Percentiles rank a stretch among this genome's conserved stretches.
phyloP scores from a whole-genome alignment of 1,140 invertebrate species.

The Eubasilissa regina region DNA sequence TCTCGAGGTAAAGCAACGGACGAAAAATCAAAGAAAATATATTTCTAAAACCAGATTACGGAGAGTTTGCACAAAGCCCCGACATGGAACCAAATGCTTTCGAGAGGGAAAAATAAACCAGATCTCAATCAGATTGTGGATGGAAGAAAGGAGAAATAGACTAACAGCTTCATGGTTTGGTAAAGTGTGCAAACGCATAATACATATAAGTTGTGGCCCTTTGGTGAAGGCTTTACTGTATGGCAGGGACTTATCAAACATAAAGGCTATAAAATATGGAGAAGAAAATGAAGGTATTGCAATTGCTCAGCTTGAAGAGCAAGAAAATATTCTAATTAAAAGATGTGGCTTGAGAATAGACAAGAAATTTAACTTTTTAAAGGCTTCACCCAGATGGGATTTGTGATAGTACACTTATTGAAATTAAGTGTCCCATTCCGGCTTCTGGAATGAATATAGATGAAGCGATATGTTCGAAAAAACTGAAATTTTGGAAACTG shows the following conservation, averaged over 20 bases:
- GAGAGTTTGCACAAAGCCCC: too few species aligned
- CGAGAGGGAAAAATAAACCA: background rate
- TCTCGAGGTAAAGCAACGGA: too few species aligned
- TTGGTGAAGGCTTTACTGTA: background rate
- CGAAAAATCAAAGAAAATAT: too few species aligned
- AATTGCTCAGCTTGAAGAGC: constrained; percentile 33
- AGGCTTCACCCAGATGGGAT: too few species aligned
- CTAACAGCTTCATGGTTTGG: background rate
- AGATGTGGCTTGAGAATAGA: constrained; percentile 17
- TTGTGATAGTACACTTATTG: too few species aligned
- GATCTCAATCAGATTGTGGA: background rate
- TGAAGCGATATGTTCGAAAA: too few species aligned
- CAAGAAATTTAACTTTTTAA: constrained; percentile 2
- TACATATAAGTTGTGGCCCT: background rate
- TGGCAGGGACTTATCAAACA: background rate
- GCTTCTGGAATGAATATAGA: too few species aligned
- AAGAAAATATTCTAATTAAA: constrained; percentile 29
- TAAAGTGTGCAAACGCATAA: background rate
- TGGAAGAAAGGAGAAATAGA: background rate
- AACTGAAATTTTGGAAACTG: constrained; percentile 9
- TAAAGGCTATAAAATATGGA: constrained; percentile 41
- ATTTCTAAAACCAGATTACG: too few species aligned
- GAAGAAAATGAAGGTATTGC: constrained; percentile 42
- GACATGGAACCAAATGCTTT: background rate
- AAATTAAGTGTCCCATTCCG: too few species aligned